These are phyloP conservation scores for Poecile atricapillus DNA, from an alignment of 2,113 vertebrate genomes.

Conservation along the genomic window DNA sequence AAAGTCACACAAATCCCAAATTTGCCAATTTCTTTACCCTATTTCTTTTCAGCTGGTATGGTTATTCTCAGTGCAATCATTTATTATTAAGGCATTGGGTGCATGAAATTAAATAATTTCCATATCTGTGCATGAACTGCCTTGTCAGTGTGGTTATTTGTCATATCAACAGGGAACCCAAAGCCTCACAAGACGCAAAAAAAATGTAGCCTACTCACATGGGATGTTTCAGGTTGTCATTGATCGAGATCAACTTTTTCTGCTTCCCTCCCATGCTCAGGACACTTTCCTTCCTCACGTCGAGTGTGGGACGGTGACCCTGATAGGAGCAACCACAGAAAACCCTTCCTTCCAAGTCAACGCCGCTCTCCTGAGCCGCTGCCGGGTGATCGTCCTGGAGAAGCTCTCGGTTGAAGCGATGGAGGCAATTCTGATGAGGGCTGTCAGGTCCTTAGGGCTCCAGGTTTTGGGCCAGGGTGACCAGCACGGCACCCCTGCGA, in stretches of 20 bases:
- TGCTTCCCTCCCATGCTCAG: constrained; percentile 79
- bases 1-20: neutral
- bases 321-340: constrained; percentile 96
- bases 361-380: constrained; percentile 89
- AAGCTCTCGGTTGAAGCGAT: constrained; percentile 88
- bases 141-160: neutral
- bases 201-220: constrained; percentile 53
- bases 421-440: constrained; percentile 85
- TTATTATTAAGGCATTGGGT: neutral
- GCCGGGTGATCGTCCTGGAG: constrained; percentile 92
- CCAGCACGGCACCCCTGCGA: constrained; percentile 56
- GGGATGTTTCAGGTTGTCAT: constrained; percentile 47
- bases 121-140: neutral
- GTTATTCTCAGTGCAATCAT: neutral
- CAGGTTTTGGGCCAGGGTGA: constrained; percentile 70
- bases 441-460: constrained; percentile 83
- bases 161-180: neutral
- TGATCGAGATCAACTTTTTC: constrained; percentile 61
- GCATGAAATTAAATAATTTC: neutral
- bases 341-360: constrained; percentile 99
- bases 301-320: constrained; percentile 91
- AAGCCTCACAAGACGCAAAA: neutral
- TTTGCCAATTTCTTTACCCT: neutral
- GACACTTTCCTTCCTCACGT: constrained; percentile 94
- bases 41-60: neutral